These are phyloP conservation scores for Zaprionus capensis DNA, from an alignment of 1,140 invertebrate species.

Conservation along the genomic window DNA sequence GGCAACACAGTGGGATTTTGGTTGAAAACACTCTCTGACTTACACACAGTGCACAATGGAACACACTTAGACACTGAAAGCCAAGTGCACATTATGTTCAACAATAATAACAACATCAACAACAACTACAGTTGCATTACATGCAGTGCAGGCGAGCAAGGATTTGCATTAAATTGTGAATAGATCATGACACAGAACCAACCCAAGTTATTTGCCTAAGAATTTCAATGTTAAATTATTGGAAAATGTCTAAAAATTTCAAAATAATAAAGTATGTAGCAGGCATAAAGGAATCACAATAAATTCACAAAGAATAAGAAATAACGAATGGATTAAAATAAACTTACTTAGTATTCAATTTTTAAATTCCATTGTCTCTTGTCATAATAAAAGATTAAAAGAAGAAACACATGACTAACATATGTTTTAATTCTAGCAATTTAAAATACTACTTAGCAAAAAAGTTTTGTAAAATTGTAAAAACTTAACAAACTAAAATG, in stretches of 20 bases:
- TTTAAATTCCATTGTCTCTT: too few species aligned
- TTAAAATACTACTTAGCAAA: neutral
- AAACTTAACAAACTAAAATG: neutral
- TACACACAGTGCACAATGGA: neutral
- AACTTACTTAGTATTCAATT: too few species aligned
- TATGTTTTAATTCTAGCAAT: neutral
- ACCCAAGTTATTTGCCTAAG: neutral
- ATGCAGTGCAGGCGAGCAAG: conserved; percentile 1
- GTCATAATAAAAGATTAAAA: too few species aligned
- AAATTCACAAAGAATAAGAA: neutral
- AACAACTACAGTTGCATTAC: conserved; percentile 4
- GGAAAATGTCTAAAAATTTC: neutral
- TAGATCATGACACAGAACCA: neutral
- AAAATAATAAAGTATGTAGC: neutral
- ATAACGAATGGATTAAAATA: neutral
- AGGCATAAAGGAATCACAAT: neutral
- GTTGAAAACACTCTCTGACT: conserved; percentile 6
- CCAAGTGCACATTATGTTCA: conserved; percentile 32
- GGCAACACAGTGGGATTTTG: conserved; percentile 10
- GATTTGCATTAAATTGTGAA: conserved; percentile 30
- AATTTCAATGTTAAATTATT: neutral
- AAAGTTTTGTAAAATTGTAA: neutral
- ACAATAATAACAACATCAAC: conserved; percentile 19
- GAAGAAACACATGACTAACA: neutral
- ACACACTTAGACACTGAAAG: conserved; percentile 12